These are phyloP conservation scores for Lacerta viridis DNA, from an alignment of 2,797 vertebrate genomes.

Conservation along the genomic window DNA sequence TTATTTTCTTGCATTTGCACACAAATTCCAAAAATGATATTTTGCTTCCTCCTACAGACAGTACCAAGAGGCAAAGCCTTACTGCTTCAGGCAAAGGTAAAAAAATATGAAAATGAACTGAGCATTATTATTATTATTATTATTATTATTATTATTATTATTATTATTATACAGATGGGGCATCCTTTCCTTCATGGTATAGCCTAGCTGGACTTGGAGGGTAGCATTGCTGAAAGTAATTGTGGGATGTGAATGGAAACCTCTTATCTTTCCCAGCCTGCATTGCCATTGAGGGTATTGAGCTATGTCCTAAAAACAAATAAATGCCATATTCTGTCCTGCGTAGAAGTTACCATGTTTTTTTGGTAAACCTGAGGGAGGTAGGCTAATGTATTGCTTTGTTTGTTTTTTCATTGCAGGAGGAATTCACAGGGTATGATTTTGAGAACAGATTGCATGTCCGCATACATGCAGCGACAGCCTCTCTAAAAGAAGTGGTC, in stretches of 20 bases:
- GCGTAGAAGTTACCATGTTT: background rate
- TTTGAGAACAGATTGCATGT: conserved; percentile 99
- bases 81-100: conserved; percentile 98
- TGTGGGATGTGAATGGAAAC: background rate
- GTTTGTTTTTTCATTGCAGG: conserved; percentile 80
- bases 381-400: background rate
- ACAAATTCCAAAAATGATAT: background rate
- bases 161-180: background rate
- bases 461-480: conserved; percentile 95
- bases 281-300: background rate
- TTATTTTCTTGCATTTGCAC: background rate
- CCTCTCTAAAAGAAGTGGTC: conserved; percentile 88
- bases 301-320: background rate
- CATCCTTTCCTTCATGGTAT: background rate
- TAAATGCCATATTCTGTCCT: background rate
- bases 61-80: conserved; percentile 89
- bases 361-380: background rate
- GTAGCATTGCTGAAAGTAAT: background rate
- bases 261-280: background rate
- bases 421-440: conserved; percentile 95
- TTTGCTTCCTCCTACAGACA: conserved; percentile 83
- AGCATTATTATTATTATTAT: background rate
- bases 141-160: background rate
- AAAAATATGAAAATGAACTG: background rate
- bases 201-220: background rate